A percentile compares a stretch with the other conserved stretches of the same genome.
These are phyloP conservation scores for Solenodon paradoxus DNA, from an alignment of 2,113 vertebrate genomes.

Conservation along the genomic window DNA sequence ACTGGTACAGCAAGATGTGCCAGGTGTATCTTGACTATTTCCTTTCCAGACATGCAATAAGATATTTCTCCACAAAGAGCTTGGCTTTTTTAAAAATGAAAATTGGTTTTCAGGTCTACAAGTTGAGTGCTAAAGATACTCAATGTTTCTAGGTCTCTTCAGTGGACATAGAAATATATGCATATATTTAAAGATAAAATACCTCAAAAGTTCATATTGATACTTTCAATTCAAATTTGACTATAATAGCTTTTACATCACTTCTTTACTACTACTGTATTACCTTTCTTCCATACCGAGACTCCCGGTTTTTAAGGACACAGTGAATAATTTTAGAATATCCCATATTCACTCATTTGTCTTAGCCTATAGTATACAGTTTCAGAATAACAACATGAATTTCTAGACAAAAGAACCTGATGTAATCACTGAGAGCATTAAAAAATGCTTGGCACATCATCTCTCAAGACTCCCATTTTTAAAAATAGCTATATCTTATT, in stretches of 20 bases:
- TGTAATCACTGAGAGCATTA: not conserved
- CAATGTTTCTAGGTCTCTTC: not conserved
- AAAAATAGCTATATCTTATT: not conserved
- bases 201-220: not conserved
- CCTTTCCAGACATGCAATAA: not conserved
- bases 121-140: not conserved
- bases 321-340: not conserved
- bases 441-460: not conserved
- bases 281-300: conserved; percentile 17
- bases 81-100: not conserved
- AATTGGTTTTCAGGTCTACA: not conserved
- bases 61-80: conserved; percentile 18
- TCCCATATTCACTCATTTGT: not conserved
- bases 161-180: conserved; percentile 10
- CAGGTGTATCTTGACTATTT: not conserved
- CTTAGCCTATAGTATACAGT: not conserved
- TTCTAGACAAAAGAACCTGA: not conserved
- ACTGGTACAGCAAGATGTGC: not conserved
- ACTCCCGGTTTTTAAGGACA: not conserved
- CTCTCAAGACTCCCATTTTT: not conserved
- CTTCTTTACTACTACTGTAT: not conserved
- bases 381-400: not conserved
- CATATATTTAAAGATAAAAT: not conserved
- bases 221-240: not conserved
- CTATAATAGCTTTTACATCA: not conserved